Base-by-base conservation (phyloP, 2,797 vertebrate species). In the Pteropus rufus region DNA sequence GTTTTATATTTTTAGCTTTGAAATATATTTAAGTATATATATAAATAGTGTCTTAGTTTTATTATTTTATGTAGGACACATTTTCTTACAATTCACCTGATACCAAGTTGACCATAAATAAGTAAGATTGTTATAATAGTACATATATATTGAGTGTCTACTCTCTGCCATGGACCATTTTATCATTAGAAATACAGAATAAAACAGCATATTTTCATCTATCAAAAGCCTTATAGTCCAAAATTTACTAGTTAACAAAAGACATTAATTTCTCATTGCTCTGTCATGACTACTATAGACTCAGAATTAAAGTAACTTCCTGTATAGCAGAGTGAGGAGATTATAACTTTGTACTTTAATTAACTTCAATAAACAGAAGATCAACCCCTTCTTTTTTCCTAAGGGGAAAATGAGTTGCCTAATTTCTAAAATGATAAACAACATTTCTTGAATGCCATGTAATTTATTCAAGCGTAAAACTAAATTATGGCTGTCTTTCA, bases 401-500 rank as follows among this genome's bases (percentile, higher is more conserved):
- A 10, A 94, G 36, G 67, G 34, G 41, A 36, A 95, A 93, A 7
- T 77, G 31, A 91, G 31, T 93, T 94, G 73, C 86, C 89, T 91
- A 97, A 97, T 96, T 95, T 96, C 90, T 87, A 79, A 95, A 94
- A 84, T 91, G 58, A 95, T 93, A 96, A 96, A 96, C 84, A 96
- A 95, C 41, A 84, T 80, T 96, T 83, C 86, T 96, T 94, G 54
- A 97, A 95, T 93, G 36, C n/a, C 89, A 64, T 91, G n/a, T 81
- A 93, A 97, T 97, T 97, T 95, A 96, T 94, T 95, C 93, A 96
- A 93, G 58, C 87, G 86, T 84, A 96, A 79, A 70, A 94, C 36
- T 93, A 97, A 96, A 95, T 96, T 95, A 96, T 93, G 49, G 44
- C 64, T 97, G 89, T 95, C 94, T 95, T 96, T 97, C 86, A 95